phyloP scores from a whole-genome alignment of 2,113 vertebrate species.

The Phocoena sinus region DNA sequence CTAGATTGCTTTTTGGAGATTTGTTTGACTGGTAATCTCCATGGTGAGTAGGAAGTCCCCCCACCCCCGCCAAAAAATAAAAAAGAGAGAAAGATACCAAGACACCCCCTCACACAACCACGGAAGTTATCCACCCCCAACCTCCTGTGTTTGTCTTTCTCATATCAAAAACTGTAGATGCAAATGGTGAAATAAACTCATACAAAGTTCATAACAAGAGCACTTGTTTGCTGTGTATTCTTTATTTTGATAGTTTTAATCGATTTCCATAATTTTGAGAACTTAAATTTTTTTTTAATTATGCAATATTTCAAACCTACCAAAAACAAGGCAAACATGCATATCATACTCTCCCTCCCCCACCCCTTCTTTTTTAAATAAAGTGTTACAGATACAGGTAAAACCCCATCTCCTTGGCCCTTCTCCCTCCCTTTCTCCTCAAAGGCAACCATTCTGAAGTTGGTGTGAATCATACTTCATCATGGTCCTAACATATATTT shows the following conservation, averaged over 20 bases:
- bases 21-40: slow-evolving; percentile 34
- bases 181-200: background rate
- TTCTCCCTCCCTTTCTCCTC: background rate
- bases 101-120: background rate
- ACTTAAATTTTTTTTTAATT: background rate
- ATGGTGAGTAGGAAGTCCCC: background rate
- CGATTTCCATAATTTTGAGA: background rate
- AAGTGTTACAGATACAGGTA: background rate
- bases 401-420: background rate
- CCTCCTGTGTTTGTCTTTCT: background rate
- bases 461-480: background rate
- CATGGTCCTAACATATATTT: background rate
- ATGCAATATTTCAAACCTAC: background rate
- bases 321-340: background rate
- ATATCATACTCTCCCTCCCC: background rate
- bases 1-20: background rate
- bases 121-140: background rate
- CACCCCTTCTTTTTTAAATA: background rate
- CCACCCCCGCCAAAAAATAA: background rate
- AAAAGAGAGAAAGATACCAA: background rate
- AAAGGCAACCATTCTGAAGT: background rate
- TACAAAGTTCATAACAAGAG: background rate
- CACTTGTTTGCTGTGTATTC: background rate
- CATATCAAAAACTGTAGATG: background rate
- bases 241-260: background rate